Percentiles rank a stretch among this genome's conserved stretches.
These are phyloP conservation scores for Melozone crissalis DNA, from an alignment of 2,113 vertebrate species.

Conservation along the genomic window DNA sequence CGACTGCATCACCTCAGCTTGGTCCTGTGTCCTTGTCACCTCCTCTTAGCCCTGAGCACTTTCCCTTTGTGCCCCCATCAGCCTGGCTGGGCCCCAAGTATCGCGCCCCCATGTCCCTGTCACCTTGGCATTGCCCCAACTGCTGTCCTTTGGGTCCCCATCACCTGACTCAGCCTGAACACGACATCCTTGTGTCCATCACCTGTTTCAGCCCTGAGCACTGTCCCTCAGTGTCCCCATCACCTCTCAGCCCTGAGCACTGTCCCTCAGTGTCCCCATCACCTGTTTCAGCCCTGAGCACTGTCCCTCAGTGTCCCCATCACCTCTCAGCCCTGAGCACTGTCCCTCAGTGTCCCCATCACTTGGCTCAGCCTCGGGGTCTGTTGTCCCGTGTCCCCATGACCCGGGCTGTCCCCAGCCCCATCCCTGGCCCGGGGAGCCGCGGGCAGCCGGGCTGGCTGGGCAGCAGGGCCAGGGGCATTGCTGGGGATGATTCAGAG, in stretches of 20 bases:
- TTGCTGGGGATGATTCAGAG: constrained; percentile 52
- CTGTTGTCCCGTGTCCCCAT: neutral
- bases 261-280: neutral
- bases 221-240: neutral
- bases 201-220: too few species aligned
- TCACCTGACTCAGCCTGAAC: neutral
- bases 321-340: neutral
- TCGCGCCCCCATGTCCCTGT: neutral
- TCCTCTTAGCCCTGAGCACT: neutral
- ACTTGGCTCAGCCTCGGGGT: neutral
- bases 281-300: neutral
- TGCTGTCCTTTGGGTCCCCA: neutral
- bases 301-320: neutral
- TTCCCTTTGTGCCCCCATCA: neutral
- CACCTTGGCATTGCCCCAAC: accelerated
- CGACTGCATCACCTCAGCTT: neutral
- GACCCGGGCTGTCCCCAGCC: neutral
- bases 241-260: too few species aligned
- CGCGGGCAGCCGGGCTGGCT: neutral
- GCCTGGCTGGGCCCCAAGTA: too few species aligned
- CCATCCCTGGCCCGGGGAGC: neutral
- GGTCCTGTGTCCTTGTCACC: neutral
- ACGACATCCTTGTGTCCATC: neutral
- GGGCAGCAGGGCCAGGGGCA: neutral
- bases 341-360: neutral